Percentiles rank a stretch among this genome's conserved stretches.
These are phyloP conservation scores for Nymphalis urticae DNA, from an alignment of 2,888 invertebrate species.

Conservation along the genomic window DNA sequence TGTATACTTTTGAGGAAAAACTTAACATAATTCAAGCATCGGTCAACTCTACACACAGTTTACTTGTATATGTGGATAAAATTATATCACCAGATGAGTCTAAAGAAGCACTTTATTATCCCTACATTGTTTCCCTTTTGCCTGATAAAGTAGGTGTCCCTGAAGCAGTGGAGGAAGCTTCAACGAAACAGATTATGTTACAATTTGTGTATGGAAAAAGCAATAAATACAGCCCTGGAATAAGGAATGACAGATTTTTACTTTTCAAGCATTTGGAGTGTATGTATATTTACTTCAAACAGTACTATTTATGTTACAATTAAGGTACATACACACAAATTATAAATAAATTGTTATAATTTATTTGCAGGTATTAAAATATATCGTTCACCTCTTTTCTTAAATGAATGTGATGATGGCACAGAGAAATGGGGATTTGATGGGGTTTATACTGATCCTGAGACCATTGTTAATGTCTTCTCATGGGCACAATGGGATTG, in stretches of 20 bases:
- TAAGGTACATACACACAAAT: neutral
- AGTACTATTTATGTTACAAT: neutral
- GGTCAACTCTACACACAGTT: conserved; percentile 84
- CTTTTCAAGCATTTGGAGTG: conserved; percentile 90
- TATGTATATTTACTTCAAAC: conserved; percentile 63
- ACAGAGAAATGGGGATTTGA: conserved; percentile 81
- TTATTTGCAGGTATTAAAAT: conserved; percentile 64
- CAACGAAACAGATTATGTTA: conserved; percentile 87
- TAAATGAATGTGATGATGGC: conserved; percentile 75
- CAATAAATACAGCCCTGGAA: conserved; percentile 75
- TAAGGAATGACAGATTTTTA: conserved; percentile 85
- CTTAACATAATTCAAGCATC: conserved; percentile 90
- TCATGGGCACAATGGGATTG: conserved; percentile 95
- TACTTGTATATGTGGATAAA: conserved; percentile 87
- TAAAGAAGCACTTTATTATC: conserved; percentile 80
- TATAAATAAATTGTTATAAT: conserved; percentile 2
- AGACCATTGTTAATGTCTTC: conserved; percentile 85
- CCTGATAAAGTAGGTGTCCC: conserved; percentile 63
- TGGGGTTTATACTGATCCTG: conserved; percentile 76
- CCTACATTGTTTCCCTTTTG: conserved; percentile 83
- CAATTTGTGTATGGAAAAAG: conserved; percentile 88
- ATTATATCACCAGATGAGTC: conserved; percentile 54
- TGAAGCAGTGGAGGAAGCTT: conserved; percentile 75
- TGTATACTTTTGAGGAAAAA: conserved; percentile 84
- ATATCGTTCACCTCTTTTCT: conserved; percentile 72